Conservation (phyloP, 2,888 invertebrate genomes). For the Eledone cirrhosa region DNA sequence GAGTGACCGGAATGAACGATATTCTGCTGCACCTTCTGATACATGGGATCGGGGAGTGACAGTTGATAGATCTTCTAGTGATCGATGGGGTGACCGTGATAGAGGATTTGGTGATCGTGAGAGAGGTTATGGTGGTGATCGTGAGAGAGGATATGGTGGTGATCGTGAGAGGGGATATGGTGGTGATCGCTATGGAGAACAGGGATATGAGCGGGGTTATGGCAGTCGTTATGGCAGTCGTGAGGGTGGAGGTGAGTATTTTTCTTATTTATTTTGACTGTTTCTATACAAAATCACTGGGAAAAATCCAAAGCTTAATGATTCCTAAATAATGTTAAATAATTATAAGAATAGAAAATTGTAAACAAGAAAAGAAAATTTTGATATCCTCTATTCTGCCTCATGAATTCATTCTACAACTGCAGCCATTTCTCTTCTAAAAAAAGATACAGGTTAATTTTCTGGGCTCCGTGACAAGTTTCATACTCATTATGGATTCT, state of each 20-base stretch:
- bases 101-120: constrained; percentile 62
- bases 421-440: no score
- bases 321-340: no score
- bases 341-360: no score
- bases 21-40: constrained; percentile 16
- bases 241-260: background rate
- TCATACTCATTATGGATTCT: no score
- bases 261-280: background rate
- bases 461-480: no score
- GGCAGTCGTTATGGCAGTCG: constrained; percentile 26
- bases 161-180: constrained; percentile 34
- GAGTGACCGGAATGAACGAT: background rate
- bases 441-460: no score
- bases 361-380: no score
- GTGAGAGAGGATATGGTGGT: constrained; percentile 33
- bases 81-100: constrained; percentile 54
- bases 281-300: background rate
- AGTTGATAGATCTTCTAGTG: constrained; percentile 53
- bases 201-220: constrained; percentile 29
- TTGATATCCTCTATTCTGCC: no score
- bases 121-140: constrained; percentile 58
- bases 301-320: background rate
- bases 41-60: constrained; percentile 4
- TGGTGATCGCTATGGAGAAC: constrained; percentile 36
- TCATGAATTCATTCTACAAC: no score